Percentiles rank a stretch among this genome's conserved stretches.
phyloP scores from a whole-genome alignment of 2,113 vertebrate genomes.

The Myiozetetes cayanensis region DNA sequence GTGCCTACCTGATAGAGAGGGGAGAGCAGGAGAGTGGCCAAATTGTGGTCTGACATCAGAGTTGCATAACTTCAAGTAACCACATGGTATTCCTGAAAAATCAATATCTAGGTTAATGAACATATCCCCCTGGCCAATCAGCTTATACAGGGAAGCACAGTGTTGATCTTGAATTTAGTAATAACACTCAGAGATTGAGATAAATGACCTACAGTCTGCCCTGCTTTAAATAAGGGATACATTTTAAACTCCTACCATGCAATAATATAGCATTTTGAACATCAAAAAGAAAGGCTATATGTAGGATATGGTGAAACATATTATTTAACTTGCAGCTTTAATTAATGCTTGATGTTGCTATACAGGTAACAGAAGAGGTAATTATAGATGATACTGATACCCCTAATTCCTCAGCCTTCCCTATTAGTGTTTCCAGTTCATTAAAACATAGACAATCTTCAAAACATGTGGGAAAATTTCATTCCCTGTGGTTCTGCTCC shows the following conservation, averaged over 20 bases:
- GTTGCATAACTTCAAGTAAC: background rate
- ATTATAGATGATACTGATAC: background rate
- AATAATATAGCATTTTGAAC: background rate
- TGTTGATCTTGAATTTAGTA: background rate
- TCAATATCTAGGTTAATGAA: background rate
- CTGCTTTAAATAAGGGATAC: background rate
- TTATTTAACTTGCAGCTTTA: background rate
- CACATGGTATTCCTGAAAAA: background rate
- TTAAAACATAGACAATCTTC: background rate
- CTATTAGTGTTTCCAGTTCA: background rate
- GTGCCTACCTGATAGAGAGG: background rate
- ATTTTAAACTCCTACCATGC: background rate
- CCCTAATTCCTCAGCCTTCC: background rate
- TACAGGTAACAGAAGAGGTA: background rate
- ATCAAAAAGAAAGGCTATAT: background rate
- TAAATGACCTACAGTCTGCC: background rate
- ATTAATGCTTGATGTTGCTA: background rate
- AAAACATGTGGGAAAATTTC: background rate
- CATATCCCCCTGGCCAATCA: background rate
- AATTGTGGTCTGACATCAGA: background rate
- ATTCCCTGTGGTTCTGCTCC: background rate
- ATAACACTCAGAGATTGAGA: background rate
- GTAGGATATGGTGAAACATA: rapidly evolving
- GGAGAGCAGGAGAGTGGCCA: background rate
- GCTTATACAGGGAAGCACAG: background rate